Conservation (phyloP, 2,113 vertebrate species). For the Trichechus manatus region DNA sequence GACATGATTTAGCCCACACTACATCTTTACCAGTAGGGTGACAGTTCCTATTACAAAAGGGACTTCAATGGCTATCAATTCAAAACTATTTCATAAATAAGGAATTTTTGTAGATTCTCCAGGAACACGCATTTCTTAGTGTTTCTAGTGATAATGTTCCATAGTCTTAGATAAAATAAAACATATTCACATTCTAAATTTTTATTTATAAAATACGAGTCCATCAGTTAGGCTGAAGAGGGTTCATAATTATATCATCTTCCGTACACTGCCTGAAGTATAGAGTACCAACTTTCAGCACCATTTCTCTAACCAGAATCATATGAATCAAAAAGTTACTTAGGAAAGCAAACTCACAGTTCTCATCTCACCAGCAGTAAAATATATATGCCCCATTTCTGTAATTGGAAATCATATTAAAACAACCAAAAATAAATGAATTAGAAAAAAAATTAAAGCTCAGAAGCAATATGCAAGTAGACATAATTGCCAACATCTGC, state of each 20-base stretch:
- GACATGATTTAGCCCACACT: not conserved
- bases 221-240: slow-evolving; percentile 34
- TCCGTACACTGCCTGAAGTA: slow-evolving; percentile 24
- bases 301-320: slow-evolving; percentile 59
- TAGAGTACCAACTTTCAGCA: slow-evolving; percentile 41
- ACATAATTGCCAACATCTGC: not conserved
- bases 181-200: slow-evolving; percentile 30
- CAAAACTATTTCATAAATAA: slow-evolving; percentile 59
- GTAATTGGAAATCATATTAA: slow-evolving; percentile 62
- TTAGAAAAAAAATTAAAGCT: slow-evolving; percentile 64
- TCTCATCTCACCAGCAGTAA: slow-evolving; percentile 41
- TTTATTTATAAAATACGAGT: slow-evolving; percentile 54
- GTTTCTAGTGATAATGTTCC: slow-evolving; percentile 25
- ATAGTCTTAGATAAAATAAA: slow-evolving; percentile 33
- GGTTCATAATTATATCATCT: slow-evolving; percentile 49
- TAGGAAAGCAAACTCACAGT: slow-evolving; percentile 46
- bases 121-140: not conserved
- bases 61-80: slow-evolving; percentile 34
- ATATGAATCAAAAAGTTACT: slow-evolving; percentile 62
- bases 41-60: slow-evolving; percentile 32
- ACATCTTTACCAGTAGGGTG: not conserved
- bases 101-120: slow-evolving; percentile 41
- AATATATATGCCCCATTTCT: slow-evolving; percentile 55
- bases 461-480: slow-evolving; percentile 50
- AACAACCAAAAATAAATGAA: slow-evolving; percentile 72